Percentiles rank a stretch among this genome's conserved stretches.
phyloP scores from a whole-genome alignment of 2,113 vertebrate genomes.

The Anhinga anhinga region DNA sequence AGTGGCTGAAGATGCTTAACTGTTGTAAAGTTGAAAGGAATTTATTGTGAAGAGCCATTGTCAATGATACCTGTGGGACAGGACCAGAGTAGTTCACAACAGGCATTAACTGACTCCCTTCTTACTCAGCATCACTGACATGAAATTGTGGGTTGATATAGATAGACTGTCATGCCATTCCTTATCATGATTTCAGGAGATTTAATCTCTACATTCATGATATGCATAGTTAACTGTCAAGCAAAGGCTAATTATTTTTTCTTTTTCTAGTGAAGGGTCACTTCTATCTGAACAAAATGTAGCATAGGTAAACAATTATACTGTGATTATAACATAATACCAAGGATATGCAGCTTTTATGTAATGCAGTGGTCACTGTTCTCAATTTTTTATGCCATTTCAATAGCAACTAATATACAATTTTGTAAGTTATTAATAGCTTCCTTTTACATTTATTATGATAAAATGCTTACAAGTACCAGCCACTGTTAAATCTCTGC shows the following conservation, averaged over 20 bases:
- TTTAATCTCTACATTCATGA: neutral
- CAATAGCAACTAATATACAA: neutral
- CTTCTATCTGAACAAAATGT: neutral
- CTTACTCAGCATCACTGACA: neutral
- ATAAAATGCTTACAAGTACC: neutral
- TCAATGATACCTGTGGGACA: neutral
- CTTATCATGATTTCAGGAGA: neutral
- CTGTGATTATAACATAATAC: neutral
- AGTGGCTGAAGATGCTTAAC: neutral
- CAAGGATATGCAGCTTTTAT: neutral
- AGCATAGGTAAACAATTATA: neutral
- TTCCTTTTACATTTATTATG: neutral
- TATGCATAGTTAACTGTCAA: neutral
- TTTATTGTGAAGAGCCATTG: neutral
- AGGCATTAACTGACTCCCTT: neutral
- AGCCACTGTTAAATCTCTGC: neutral
- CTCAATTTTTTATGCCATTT: neutral
- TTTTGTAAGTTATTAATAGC: neutral
- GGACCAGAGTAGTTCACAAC: neutral
- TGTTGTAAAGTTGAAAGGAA: neutral
- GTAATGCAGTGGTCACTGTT: neutral
- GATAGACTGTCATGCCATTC: neutral
- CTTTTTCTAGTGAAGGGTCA: neutral
- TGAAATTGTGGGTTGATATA: neutral
- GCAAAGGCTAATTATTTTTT: neutral